A percentile compares a stretch with the other conserved stretches of the same genome.
Evolutionary conservation across 1,140 invertebrate species (phyloP).

Genomic region (Mizuhopecten yessoensis): DNA sequence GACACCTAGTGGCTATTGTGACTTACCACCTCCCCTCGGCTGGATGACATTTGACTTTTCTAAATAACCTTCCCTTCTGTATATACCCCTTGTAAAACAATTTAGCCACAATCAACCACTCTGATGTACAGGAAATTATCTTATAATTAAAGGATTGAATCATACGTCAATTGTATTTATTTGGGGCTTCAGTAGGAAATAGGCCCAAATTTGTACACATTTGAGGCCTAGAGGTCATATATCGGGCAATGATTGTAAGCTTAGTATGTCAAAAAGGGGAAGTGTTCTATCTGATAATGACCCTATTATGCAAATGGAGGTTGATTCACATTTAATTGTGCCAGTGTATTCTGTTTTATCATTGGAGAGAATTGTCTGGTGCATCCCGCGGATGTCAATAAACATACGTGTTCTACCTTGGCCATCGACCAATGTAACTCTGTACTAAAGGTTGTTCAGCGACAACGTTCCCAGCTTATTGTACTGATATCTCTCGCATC

Average conservation of each 20-base stretch:
- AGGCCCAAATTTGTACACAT: conserved; percentile 26
- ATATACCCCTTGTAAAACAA: conserved; percentile 21
- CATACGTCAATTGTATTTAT: conserved; percentile 29
- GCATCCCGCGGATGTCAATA: neutral
- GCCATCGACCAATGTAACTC: neutral
- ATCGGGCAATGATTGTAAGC: neutral
- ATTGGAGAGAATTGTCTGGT: neutral
- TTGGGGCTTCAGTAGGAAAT: conserved; percentile 25
- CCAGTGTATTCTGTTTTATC: conserved; percentile 29
- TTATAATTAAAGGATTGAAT: conserved; percentile 40
- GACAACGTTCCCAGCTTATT: neutral
- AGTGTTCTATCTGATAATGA: neutral
- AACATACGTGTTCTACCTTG: neutral
- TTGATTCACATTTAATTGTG: conserved; percentile 36
- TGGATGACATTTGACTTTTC: neutral
- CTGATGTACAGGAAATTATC: conserved; percentile 34
- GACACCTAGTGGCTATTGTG: neutral
- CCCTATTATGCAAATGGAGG: conserved; percentile 20
- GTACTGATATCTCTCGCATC: neutral
- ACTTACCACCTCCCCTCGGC: neutral
- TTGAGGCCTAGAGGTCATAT: neutral
- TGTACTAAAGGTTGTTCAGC: neutral
- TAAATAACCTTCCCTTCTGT: neutral
- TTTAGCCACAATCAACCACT: conserved; percentile 9
- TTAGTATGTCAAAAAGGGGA: conserved; percentile 38